phyloP scores from a whole-genome alignment of 2,797 vertebrate genomes.

The Rhodeus uyekii region DNA sequence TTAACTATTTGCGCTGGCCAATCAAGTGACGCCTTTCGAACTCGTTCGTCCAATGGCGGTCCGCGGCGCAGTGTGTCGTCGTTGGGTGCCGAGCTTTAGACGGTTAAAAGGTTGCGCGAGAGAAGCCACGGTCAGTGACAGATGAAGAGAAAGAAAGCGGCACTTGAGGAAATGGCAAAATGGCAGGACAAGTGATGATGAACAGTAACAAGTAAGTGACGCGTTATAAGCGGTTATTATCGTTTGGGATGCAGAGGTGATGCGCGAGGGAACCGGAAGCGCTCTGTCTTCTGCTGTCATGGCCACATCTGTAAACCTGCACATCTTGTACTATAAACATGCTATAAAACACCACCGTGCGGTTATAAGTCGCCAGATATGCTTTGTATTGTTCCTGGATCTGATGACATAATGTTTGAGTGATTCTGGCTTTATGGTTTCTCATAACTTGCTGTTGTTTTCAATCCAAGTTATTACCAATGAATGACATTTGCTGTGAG shows the following conservation, averaged over 20 bases:
- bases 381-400: background rate
- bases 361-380: background rate
- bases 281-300: slow-evolving; percentile 20
- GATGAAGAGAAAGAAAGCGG: background rate
- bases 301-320: background rate
- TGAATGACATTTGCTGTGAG: background rate
- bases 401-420: background rate
- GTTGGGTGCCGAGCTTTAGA: slow-evolving; percentile 22
- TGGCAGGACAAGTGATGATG: slow-evolving; percentile 63
- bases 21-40: slow-evolving; percentile 58
- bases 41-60: slow-evolving; percentile 62
- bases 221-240: background rate
- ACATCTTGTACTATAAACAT: background rate
- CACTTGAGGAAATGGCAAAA: slow-evolving; percentile 61
- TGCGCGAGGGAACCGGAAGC: slow-evolving; percentile 33
- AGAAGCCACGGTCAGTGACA: slow-evolving; percentile 25
- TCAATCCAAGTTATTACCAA: background rate
- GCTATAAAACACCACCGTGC: background rate
- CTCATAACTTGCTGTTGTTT: background rate
- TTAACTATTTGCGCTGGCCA: slow-evolving; percentile 52
- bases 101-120: slow-evolving; percentile 49
- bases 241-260: slow-evolving; percentile 19
- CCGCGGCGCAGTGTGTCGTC: slow-evolving; percentile 47
- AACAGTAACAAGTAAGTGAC: slow-evolving; percentile 67
- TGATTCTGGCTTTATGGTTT: background rate